Evolutionary conservation across 2,888 invertebrate genomes (phyloP), one percentile per base, ranked within the genome.

Genomic region (Sussaba pulchella): DNA sequence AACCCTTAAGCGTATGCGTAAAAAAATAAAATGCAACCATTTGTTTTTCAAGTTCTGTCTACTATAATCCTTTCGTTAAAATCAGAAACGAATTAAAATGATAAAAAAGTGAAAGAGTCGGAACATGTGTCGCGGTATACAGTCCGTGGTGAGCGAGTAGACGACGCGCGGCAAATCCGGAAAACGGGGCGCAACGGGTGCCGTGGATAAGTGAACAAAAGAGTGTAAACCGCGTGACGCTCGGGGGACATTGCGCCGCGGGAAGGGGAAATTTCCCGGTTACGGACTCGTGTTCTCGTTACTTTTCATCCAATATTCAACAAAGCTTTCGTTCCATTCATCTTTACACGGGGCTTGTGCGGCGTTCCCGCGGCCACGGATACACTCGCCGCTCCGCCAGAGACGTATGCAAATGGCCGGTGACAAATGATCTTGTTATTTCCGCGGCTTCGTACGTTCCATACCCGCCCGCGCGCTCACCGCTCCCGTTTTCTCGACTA

Each of bases 341-440:
- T 89, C 85, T 87, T 89, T 87, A 85, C 87, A 85, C 61, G 52
- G 61, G 69, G 39, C 31, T 36, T 57, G 57, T 31, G 71, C 19
- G 24, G 59, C 31, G 71, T 67, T 66, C 50, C 45, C 43, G 54
- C 52, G 52, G 21, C 6, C 41, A 21, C 43, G 31, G n/a, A 57
- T 14, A 43, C 31, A 61, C 61, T 31, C 84, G 80, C 85, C 83
- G 82, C 72, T 82, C 73, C 82, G 86, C 83, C 85, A 83, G 85
- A 86, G 89, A 88, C 90, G 85, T 89, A 91, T 90, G 90, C 88
- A 91, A 91, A 91, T 90, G 87, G 83, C 82, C 85, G 85, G 87
- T 91, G 90, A 91, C 90, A 91, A 91, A 91, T 90, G 90, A 91
- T 90, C 90, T 89, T 91, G 91, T 90, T 91, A 89, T 90, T 89